Evolutionary conservation across 2,797 vertebrate species (phyloP).

Genomic region (Sebastes steindachneri): DNA sequence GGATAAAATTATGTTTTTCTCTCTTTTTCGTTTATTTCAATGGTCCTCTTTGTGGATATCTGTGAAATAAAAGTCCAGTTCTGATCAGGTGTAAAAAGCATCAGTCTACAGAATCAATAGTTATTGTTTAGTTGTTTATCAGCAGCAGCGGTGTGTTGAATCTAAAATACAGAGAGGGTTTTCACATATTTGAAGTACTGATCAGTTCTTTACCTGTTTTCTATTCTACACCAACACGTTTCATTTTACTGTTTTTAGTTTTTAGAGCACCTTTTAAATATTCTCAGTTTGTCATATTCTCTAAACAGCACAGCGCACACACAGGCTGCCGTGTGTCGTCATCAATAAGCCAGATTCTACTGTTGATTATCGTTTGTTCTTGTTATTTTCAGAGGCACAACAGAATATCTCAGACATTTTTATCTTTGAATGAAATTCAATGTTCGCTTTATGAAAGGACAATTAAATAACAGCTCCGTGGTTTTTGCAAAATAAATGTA

Average conservation of each 20-base stretch:
- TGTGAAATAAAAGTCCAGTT: neutral
- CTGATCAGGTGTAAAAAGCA: neutral
- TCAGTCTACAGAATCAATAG: conserved; percentile 8
- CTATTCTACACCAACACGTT: neutral
- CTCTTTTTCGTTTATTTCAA: neutral
- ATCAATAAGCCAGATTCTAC: conserved; percentile 4
- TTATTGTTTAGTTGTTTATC: conserved; percentile 5
- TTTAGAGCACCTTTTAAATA: conserved; percentile 21
- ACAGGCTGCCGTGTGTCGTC: neutral
- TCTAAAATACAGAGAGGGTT: neutral
- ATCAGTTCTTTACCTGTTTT: neutral
- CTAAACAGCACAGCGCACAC: neutral
- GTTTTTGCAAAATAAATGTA: conserved; percentile 56
- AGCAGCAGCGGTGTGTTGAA: neutral
- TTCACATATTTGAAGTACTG: neutral
- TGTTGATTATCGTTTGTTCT: neutral
- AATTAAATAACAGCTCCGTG: neutral
- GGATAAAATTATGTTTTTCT: neutral
- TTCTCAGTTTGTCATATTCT: neutral
- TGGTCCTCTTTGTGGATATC: neutral
- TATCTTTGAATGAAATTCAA: conserved; percentile 26
- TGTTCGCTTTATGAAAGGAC: conserved; percentile 26
- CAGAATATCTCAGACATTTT: conserved; percentile 20
- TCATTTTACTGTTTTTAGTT: neutral
- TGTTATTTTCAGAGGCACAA: conserved; percentile 24